Evolutionary conservation across 2,797 vertebrate genomes (phyloP).

Genomic region (Neoniphon sammara): DNA sequence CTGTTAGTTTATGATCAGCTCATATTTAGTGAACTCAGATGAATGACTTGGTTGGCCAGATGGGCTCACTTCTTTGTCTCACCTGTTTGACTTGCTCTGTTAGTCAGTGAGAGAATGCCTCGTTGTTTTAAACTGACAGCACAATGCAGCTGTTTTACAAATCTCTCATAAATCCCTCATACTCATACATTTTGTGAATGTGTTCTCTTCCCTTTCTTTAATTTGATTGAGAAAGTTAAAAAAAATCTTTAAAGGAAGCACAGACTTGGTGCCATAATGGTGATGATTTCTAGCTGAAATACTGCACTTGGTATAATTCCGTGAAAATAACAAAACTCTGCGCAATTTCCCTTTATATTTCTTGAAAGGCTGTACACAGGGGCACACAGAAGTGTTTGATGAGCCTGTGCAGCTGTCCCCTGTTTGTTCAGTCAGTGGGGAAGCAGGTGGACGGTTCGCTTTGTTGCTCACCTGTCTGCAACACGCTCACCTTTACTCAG

Average conservation of each 20-base stretch:
- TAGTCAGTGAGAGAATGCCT: constrained; percentile 68
- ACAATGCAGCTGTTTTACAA: constrained; percentile 39
- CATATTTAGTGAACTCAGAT: constrained; percentile 16
- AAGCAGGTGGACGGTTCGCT: constrained; percentile 55
- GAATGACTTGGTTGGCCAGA: constrained; percentile 10
- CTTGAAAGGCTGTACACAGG: constrained; percentile 13
- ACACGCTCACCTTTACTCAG: not conserved
- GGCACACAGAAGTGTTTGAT: constrained; percentile 53
- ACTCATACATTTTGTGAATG: not conserved
- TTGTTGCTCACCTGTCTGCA: constrained; percentile 48
- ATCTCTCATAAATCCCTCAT: not conserved
- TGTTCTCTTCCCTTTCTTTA: not conserved
- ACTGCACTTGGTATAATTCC: not conserved
- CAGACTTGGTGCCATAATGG: not conserved
- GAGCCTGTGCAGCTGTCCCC: constrained; percentile 73
- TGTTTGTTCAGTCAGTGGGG: constrained; percentile 75
- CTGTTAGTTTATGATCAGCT: constrained; percentile 7
- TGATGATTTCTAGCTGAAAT: not conserved
- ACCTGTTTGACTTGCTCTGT: constrained; percentile 83
- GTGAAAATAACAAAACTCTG: not conserved
- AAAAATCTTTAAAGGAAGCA: not conserved
- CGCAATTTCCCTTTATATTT: not conserved
- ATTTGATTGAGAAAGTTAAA: not conserved
- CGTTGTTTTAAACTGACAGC: constrained; percentile 51
- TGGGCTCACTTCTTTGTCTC: constrained; percentile 68